Evolutionary conservation across 2,888 invertebrate genomes (phyloP).

Genomic region (Trachelus troglodyta): DNA sequence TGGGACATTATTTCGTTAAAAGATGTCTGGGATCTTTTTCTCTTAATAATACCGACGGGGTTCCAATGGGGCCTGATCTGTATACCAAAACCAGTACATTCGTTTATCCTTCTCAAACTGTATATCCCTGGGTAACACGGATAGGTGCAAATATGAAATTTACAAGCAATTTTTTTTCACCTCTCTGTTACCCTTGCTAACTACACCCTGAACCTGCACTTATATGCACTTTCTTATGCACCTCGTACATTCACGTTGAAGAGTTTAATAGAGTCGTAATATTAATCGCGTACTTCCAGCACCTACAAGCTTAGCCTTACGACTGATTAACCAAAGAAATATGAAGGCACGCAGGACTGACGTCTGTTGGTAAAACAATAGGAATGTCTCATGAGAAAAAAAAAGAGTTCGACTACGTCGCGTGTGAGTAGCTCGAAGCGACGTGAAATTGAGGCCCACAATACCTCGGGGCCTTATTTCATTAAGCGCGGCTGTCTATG

Average conservation of each 20-base stretch:
- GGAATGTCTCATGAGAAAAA: background rate
- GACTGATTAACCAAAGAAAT: background rate
- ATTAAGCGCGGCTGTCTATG: background rate
- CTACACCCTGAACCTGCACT: background rate
- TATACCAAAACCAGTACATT: background rate
- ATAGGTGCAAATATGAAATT: background rate
- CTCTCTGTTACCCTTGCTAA: background rate
- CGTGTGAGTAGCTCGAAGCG: background rate
- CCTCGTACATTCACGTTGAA: background rate
- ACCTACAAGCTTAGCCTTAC: background rate
- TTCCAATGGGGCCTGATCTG: background rate
- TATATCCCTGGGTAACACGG: background rate
- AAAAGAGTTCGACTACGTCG: background rate
- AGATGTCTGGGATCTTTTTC: background rate
- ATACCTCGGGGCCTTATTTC: background rate
- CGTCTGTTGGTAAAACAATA: background rate
- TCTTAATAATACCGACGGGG: background rate
- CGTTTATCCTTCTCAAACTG: background rate
- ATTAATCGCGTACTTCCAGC: background rate
- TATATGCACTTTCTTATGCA: background rate
- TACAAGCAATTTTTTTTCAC: background rate
- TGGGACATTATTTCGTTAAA: slow-evolving; percentile 24
- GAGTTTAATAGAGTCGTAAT: background rate
- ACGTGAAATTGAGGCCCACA: background rate
- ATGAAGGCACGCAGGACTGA: background rate